phyloP scores from a whole-genome alignment of 2,113 vertebrate genomes.

The Elephas maximus region DNA sequence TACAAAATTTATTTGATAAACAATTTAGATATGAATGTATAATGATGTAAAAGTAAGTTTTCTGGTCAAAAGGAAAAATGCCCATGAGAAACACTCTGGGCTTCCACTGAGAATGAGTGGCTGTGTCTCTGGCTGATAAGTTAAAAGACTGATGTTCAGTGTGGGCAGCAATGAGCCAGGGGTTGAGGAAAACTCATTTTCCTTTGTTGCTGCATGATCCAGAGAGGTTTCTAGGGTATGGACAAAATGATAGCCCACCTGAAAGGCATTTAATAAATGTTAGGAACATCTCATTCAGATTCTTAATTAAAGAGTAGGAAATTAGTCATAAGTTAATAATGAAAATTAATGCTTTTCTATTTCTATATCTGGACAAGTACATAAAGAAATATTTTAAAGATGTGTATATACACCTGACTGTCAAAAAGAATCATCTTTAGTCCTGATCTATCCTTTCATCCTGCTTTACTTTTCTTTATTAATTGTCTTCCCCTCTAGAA shows the following conservation, averaged over 20 bases:
- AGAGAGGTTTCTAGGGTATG: not conserved
- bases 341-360: not conserved
- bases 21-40: slow-evolving; percentile 57
- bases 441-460: not conserved
- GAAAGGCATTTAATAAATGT: slow-evolving; percentile 9
- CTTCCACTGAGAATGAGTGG: not conserved
- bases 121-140: not conserved
- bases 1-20: slow-evolving; percentile 65
- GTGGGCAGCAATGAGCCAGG: not conserved
- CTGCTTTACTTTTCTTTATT: not conserved
- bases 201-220: not conserved
- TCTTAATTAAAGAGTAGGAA: not conserved
- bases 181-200: slow-evolving; percentile 44
- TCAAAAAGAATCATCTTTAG: not conserved
- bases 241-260: not conserved
- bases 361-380: not conserved
- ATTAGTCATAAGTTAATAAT: not conserved
- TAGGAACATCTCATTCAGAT: not conserved
- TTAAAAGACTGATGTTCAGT: not conserved
- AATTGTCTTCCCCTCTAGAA: not conserved
- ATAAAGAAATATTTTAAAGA: not conserved
- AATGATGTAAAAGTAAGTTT: not conserved
- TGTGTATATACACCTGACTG: not conserved
- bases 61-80: not conserved
- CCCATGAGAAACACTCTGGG: not conserved